These are phyloP conservation scores for Drosophila lacteicornis DNA, from an alignment of 1,140 invertebrate species.

Conservation along the genomic window DNA sequence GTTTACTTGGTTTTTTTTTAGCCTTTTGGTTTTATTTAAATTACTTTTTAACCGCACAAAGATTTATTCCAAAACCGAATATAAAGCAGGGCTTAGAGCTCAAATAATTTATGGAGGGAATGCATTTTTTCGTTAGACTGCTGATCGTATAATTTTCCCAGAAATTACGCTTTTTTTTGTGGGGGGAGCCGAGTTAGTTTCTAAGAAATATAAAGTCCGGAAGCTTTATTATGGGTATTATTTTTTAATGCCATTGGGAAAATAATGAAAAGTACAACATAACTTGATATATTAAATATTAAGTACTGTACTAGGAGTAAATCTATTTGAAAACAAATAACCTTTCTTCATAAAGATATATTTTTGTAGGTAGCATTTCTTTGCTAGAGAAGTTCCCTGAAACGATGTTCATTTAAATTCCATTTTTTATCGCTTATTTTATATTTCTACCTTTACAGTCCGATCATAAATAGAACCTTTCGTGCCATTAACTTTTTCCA, in stretches of 20 bases:
- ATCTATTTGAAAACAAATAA: too few species aligned
- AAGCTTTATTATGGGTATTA: conserved; percentile 5
- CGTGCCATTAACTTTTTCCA: conserved; percentile 30
- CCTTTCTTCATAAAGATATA: too few species aligned
- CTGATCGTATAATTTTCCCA: conserved; percentile 58
- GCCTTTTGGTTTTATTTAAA: conserved; percentile 49
- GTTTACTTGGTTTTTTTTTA: too few species aligned
- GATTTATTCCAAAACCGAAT: conserved; percentile 64
- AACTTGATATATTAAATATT: not conserved
- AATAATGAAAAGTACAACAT: not conserved
- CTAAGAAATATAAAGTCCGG: conserved; percentile 12
- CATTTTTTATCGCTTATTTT: not conserved
- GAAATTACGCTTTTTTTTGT: conserved; percentile 33
- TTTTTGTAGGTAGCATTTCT: too few species aligned
- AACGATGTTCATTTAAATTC: not conserved
- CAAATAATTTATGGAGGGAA: conserved; percentile 66
- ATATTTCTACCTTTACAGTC: not conserved
- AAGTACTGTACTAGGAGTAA: too few species aligned
- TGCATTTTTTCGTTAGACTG: conserved; percentile 64
- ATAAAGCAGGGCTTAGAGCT: conserved; percentile 24
- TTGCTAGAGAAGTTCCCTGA: too few species aligned
- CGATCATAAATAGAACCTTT: conserved; percentile 19
- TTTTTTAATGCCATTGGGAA: conserved; percentile 9
- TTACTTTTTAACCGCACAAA: conserved; percentile 61
- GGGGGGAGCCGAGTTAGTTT: conserved; percentile 14